Evolutionary conservation across 2,113 vertebrate species (phyloP), one percentile per base, ranked within the genome.

Genomic region (Stomatorhinus ivindoensis): DNA sequence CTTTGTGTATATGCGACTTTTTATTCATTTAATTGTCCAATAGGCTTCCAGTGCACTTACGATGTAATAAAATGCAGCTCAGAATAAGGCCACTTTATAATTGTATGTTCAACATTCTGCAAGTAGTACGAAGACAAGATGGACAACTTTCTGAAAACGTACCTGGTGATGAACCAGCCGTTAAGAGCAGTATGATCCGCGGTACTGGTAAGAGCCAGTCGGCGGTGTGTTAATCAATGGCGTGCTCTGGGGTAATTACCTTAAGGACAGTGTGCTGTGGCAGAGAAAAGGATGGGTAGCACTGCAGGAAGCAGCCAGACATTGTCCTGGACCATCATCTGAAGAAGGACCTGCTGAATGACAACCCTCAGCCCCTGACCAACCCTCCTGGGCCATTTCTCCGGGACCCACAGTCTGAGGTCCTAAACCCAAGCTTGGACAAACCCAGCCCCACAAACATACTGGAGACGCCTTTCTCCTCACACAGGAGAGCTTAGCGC

Each of bases 241-340:
- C 24, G 19, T 55, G 19, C 19, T 21, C 8, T 55, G 51, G 19
- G 51, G 5, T 55, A 21, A 21, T 55, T 6, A 55, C 51, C 51
- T 21, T 55, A 55, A 65, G 24, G 19, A 65, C n/a, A 27, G 9
- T 27, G 58, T 3, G 58, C 58, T 65, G 24, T 10, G 58, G 58
- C 7, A 27, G 58, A 3, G n/a, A 65, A 65, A 27, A n/a, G 58
- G 7, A 3, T 3, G 24, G 55, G 55, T n/a, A 61, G 2, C 2
- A n/a, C 7, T 61, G 83, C 76, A 42, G 84, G 91, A 73, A 91
- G 89, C 83, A 24, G 90, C 88, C 88, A 88, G 89, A 92, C 92
- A 91, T 92, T 93, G 90, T 91, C 69, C 27, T 53, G 90, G 88
- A 65, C 86, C 89, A 88, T 92, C 92, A 86, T 92, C 89, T 91